Conservation (phyloP, 2,113 vertebrate species). For the Zootoca vivipara region DNA sequence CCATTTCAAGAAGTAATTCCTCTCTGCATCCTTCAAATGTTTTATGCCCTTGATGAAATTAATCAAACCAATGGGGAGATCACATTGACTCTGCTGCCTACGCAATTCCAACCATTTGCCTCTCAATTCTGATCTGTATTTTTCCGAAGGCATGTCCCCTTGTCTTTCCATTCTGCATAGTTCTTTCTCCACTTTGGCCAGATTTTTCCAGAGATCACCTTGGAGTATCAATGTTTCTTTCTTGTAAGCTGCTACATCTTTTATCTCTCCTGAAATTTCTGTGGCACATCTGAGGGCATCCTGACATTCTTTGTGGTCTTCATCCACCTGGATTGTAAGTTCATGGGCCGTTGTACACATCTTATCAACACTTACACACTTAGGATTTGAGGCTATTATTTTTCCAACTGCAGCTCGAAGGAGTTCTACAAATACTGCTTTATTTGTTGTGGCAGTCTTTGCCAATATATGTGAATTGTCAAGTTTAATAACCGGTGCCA, state of each 20-base stretch:
- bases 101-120: not conserved
- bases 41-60: not conserved
- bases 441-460: not conserved
- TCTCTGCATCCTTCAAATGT: not conserved
- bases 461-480: not conserved
- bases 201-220: conserved; percentile 10
- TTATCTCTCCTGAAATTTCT: conserved; percentile 1
- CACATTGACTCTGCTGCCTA: not conserved
- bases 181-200: conserved; percentile 20
- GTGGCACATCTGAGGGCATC: not conserved
- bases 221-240: not conserved
- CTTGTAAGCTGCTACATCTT: not conserved
- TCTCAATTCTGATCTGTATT: not conserved
- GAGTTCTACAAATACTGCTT: not conserved
- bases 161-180: conserved; percentile 32
- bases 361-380: not conserved
- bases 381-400: conserved; percentile 65
- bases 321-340: conserved; percentile 13
- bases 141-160: not conserved
- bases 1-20: conserved; percentile 29
- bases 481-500: not conserved
- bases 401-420: not conserved
- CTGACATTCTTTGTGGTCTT: conserved; percentile 1
- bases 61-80: not conserved
- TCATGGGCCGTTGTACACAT: conserved; percentile 6